These are phyloP conservation scores for Solen grandis DNA, from an alignment of 1,140 invertebrate species.

Conservation along the genomic window DNA sequence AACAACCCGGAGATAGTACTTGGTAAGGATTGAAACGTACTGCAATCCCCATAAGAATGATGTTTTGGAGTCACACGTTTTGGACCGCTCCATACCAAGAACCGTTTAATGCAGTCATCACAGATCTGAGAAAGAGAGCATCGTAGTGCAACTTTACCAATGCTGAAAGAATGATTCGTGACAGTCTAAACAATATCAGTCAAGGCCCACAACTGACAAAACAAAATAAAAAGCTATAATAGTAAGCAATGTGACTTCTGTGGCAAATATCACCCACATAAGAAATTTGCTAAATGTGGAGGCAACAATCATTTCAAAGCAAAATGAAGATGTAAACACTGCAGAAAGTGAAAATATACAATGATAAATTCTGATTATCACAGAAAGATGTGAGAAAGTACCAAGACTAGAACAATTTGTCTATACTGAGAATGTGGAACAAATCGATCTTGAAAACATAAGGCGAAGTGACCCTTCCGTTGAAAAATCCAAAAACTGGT, in stretches of 20 bases:
- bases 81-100: not conserved
- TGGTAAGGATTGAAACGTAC: not conserved
- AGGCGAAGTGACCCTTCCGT: conserved; percentile 21
- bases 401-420: conserved; percentile 3
- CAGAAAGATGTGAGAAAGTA: conserved; percentile 14
- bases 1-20: not conserved
- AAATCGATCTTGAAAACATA: conserved; percentile 31
- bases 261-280: not conserved
- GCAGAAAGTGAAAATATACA: not conserved
- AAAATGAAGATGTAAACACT: conserved; percentile 15
- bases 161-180: conserved; percentile 2
- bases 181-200: conserved; percentile 3
- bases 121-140: not conserved
- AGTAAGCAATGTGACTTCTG: conserved; percentile 21
- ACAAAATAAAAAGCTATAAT: not conserved
- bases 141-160: not conserved
- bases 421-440: conserved; percentile 32
- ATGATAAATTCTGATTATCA: not conserved
- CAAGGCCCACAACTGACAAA: not conserved
- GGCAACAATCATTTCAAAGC: conserved; percentile 10
- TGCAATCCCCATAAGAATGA: conserved; percentile 1
- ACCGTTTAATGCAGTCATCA: not conserved
- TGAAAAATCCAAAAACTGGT: conserved; percentile 30
- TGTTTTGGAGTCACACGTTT: not conserved
- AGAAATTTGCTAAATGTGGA: not conserved